Base-by-base conservation (phyloP, 1,140 invertebrate genomes). In the Ceratosolen solmsi region DNA sequence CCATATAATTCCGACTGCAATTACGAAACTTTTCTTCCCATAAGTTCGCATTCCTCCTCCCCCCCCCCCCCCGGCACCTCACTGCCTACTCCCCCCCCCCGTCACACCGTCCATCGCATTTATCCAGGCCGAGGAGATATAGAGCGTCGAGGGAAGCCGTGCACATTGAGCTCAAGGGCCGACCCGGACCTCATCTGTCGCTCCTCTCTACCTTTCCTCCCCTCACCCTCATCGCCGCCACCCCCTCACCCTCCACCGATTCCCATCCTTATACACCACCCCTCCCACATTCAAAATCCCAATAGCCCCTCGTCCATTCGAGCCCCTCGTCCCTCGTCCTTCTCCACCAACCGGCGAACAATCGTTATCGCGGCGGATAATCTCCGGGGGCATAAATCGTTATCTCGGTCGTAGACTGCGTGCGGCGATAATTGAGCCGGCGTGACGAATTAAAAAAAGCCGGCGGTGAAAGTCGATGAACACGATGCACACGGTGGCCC, bases 331-430 rank as follows among this genome's bases (percentile, higher is more conserved):
- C n/a, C n/a, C n/a, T n/a, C n/a, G n/a, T n/a, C n/a, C 22, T 9
- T 7, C 11, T 17, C 36, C 68, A 41, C 22, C 9, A 36, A n/a
- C 11, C 3, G 51, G 13, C 20, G 17, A 22, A 5, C 51, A 22
- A 54, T 15, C 51, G 51, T 84, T 85, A 85, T 86, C 87, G 87
- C 73, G 20, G 2, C 36, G 82, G 87, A 89, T 90, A 90, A 91
- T 89, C 89, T 87, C 71, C 74, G 68, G 36, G 80, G 60, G 84
- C 86, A 88, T 90, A 90, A 90, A 91, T 90, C 86, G 84, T 77
- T 58, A 49, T 74, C 38, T 30, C 11, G 65, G 54, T 0, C 22
- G 38, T 8, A 75, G 33, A 25, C 38, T 1, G 20, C 83, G 58
- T 49, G 82, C 65, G 88, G 87, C 86, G 84, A 86, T 27, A 56